These are phyloP conservation scores for Varanus salvator DNA, from an alignment of 2,113 vertebrate genomes.

Conservation along the genomic window DNA sequence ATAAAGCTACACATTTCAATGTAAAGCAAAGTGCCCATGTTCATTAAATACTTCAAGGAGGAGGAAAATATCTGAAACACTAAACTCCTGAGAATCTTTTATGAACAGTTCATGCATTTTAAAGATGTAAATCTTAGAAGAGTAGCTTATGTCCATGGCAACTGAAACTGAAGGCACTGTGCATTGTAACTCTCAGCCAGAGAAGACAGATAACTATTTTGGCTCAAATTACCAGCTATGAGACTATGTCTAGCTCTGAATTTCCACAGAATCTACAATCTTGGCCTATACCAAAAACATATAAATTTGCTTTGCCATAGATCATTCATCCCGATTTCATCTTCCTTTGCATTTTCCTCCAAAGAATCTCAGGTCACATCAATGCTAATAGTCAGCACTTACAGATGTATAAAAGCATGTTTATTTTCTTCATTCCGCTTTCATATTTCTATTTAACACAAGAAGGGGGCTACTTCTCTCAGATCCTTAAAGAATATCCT, in stretches of 20 bases:
- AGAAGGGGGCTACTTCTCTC: conserved; percentile 33
- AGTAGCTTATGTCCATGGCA: conserved; percentile 77
- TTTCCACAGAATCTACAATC: conserved; percentile 83
- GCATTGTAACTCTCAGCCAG: conserved; percentile 77
- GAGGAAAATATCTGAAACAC: conserved; percentile 67
- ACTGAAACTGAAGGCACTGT: conserved; percentile 71
- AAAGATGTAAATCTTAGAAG: conserved; percentile 80
- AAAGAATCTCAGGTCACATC: conserved; percentile 77
- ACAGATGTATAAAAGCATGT: conserved; percentile 72
- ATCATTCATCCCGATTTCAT: conserved; percentile 76
- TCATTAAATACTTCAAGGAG: conserved; percentile 65
- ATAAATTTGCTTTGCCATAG: conserved; percentile 75
- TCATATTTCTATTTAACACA: conserved; percentile 78
- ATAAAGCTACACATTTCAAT: conserved; percentile 52
- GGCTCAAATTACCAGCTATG: conserved; percentile 82
- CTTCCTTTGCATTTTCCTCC: conserved; percentile 61
- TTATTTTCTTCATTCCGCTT: conserved; percentile 75
- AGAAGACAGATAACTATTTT: conserved; percentile 86
- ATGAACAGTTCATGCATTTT: conserved; percentile 79
- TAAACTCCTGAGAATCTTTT: conserved; percentile 74
- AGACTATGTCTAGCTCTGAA: conserved; percentile 84
- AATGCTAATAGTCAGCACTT: conserved; percentile 74
- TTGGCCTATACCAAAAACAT: conserved; percentile 77
- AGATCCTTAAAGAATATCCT: conserved; percentile 79
- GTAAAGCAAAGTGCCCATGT: conserved; percentile 52